These are phyloP conservation scores for Neodiprion fabricii DNA, from an alignment of 1,140 invertebrate species.

Conservation along the genomic window DNA sequence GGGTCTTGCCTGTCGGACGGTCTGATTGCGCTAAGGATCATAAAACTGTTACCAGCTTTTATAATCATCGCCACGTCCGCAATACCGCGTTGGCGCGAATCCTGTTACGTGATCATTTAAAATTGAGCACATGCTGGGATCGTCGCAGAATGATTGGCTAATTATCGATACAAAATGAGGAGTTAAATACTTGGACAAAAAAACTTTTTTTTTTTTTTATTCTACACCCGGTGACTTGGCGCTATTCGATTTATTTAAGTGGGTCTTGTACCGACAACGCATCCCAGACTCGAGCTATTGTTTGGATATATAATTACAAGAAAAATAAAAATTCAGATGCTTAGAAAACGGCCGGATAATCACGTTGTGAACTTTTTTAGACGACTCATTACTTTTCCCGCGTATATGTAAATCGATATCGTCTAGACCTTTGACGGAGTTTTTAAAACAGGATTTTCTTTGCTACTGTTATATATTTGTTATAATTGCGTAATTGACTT, in stretches of 20 bases:
- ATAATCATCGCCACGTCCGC: not conserved
- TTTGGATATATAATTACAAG: too few relatives aligned
- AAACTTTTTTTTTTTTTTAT: not conserved
- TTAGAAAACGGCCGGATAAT: too few relatives aligned
- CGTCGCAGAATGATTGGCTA: not conserved
- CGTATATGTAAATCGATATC: too few relatives aligned
- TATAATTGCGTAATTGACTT: too few relatives aligned
- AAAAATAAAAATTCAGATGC: too few relatives aligned
- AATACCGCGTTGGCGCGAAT: not conserved
- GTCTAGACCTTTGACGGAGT: too few relatives aligned
- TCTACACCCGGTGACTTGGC: not conserved
- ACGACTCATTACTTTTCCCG: too few relatives aligned
- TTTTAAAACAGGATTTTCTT: too few relatives aligned
- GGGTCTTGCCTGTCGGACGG: not conserved
- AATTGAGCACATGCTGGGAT: not conserved
- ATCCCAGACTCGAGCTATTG: too few relatives aligned
- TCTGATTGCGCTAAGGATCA: conserved; percentile 5
- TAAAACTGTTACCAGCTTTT: not conserved
- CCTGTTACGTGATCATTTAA: not conserved
- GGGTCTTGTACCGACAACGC: not conserved
- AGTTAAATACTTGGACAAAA: not conserved
- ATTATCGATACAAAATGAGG: not conserved
- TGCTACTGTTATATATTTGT: too few relatives aligned
- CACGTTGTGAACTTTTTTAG: too few relatives aligned
- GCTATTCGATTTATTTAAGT: not conserved